Evolutionary conservation across 2,797 vertebrate genomes (phyloP).

Genomic region (Petrocephalus sullivani): DNA sequence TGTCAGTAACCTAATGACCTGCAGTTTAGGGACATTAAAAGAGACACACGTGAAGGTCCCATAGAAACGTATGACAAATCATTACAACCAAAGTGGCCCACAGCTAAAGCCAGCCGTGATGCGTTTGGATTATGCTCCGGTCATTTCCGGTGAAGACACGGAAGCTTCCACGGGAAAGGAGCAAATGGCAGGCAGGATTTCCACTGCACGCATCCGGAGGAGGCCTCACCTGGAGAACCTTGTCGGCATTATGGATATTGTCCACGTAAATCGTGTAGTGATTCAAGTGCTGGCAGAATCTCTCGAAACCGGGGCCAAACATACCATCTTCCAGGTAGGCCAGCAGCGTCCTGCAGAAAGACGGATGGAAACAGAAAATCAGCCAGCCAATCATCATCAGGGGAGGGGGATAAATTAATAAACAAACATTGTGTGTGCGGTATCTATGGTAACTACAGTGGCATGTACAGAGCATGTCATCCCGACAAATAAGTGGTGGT

Average conservation of each 20-base stretch:
- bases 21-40: conserved; percentile 2
- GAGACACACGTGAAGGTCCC: not conserved
- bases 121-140: not conserved
- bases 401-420: not conserved
- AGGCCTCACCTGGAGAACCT: conserved; percentile 67
- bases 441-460: not conserved
- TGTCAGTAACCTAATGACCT: not conserved
- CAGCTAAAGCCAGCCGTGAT: not conserved
- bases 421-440: not conserved
- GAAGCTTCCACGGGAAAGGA: conserved; percentile 22
- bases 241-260: conserved; percentile 68
- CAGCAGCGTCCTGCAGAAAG: conserved; percentile 50
- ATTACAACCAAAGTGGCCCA: not conserved
- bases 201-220: not conserved
- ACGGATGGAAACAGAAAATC: not conserved
- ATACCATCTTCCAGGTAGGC: conserved; percentile 68
- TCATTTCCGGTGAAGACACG: not conserved
- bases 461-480: not conserved
- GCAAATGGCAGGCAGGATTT: not conserved
- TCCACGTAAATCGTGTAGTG: conserved; percentile 64
- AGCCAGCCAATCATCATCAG: not conserved
- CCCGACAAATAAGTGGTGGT: not conserved
- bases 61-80: conserved; percentile 38
- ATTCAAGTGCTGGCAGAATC: conserved; percentile 68
- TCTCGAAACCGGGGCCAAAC: conserved; percentile 60